Evolutionary conservation across 2,888 invertebrate genomes (phyloP).

Genomic region (Eristalis tenax): DNA sequence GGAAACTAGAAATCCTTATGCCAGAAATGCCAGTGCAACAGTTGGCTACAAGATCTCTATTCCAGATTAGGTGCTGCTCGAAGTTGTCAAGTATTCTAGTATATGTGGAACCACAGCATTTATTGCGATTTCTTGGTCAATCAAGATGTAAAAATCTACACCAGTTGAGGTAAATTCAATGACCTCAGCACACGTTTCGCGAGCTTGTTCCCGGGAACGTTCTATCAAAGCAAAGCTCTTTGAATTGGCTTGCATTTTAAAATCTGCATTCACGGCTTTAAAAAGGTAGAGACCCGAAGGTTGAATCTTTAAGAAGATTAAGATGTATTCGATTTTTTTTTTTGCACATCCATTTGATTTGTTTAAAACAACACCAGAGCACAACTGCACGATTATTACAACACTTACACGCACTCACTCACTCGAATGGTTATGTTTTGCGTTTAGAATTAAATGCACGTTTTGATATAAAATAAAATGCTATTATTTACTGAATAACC

Average conservation of each 20-base stretch:
- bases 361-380: background rate
- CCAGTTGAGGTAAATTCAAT: too few relatives aligned
- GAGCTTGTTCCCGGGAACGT: too few relatives aligned
- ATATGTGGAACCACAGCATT: too few relatives aligned
- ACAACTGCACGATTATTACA: background rate
- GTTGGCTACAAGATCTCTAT: too few relatives aligned
- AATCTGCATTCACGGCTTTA: background rate
- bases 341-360: background rate
- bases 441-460: background rate
- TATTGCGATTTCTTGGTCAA: too few relatives aligned
- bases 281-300: background rate
- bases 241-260: too few relatives aligned
- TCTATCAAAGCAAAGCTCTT: background rate
- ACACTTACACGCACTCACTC: background rate
- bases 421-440: background rate
- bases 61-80: too few relatives aligned
- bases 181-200: too few relatives aligned
- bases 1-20: too few relatives aligned
- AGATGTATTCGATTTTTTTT: background rate
- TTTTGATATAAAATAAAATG: background rate
- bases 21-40: too few relatives aligned
- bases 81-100: too few relatives aligned
- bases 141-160: too few relatives aligned
- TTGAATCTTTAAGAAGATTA: background rate
- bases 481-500: background rate